Conservation (phyloP, 2,888 invertebrate species). For the Xestia rhomboidea region DNA sequence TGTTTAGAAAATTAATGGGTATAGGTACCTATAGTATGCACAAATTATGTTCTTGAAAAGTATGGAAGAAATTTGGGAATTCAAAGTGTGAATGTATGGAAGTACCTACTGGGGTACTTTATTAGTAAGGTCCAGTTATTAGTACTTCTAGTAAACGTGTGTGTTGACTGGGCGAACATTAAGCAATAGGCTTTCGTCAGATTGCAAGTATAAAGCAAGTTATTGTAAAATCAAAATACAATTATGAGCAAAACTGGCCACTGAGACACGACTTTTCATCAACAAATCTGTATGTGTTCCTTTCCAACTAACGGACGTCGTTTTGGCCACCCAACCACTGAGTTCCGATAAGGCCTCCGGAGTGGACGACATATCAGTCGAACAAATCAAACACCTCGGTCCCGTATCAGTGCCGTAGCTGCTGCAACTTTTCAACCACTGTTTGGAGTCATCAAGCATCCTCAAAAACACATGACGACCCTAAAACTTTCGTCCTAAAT, state of each 20-base stretch:
- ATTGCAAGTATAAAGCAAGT: not conserved
- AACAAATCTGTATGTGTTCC: too few relatives aligned
- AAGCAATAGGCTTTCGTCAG: not conserved
- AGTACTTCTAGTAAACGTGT: not conserved
- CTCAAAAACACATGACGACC: too few relatives aligned
- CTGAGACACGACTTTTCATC: not conserved
- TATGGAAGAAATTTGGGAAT: not conserved
- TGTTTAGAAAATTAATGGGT: conserved; percentile 20
- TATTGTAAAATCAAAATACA: not conserved
- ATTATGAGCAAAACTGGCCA: too few relatives aligned
- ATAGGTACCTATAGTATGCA: not conserved
- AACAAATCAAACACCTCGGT: too few relatives aligned
- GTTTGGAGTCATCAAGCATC: too few relatives aligned
- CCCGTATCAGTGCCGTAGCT: too few relatives aligned
- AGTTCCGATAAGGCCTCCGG: too few relatives aligned
- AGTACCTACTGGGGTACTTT: not conserved
- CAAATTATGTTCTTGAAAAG: not conserved
- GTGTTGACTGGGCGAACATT: not conserved
- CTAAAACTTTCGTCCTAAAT: too few relatives aligned
- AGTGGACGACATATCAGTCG: too few relatives aligned
- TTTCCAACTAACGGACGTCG: too few relatives aligned
- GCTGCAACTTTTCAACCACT: too few relatives aligned
- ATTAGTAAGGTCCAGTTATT: not conserved
- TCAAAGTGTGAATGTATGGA: not conserved
- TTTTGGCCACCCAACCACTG: too few relatives aligned